Evolutionary conservation across 2,888 invertebrate species (phyloP).

Genomic region (Eilema griseolum): DNA sequence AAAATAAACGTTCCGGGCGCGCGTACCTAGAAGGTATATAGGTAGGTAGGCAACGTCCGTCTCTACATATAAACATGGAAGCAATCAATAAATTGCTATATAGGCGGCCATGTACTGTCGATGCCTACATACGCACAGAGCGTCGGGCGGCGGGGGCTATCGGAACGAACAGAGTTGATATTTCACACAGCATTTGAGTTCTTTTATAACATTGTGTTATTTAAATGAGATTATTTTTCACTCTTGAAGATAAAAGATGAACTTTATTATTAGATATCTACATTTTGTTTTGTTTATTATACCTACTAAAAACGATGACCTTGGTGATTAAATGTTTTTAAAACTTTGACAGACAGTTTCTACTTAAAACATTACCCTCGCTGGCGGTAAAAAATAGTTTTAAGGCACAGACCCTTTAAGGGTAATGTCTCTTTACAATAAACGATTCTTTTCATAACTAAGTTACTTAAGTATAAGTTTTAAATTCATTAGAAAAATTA

Average conservation of each 20-base stretch:
- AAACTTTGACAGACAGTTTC: too few species aligned
- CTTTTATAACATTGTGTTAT: neutral
- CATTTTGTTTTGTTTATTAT: neutral
- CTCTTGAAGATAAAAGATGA: neutral
- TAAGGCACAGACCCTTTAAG: too few species aligned
- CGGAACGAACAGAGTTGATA: conserved; percentile 54
- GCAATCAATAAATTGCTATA: conserved; percentile 60
- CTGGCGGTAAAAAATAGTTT: too few species aligned
- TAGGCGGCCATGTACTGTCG: conserved; percentile 49
- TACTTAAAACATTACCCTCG: too few species aligned
- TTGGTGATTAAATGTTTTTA: too few species aligned
- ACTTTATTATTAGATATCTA: neutral
- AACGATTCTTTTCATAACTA: too few species aligned
- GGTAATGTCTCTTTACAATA: too few species aligned
- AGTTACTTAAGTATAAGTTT: too few species aligned
- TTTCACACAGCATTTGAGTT: conserved; percentile 17
- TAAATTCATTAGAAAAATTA: too few species aligned
- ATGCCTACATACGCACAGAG: conserved; percentile 38
- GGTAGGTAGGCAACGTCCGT: conserved; percentile 62
- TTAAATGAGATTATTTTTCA: neutral
- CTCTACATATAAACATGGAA: conserved; percentile 59
- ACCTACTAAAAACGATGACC: too few species aligned
- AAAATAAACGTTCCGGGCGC: conserved; percentile 61
- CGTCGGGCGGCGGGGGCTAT: conserved; percentile 42
- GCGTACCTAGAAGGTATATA: conserved; percentile 53